Base-by-base conservation (phyloP, 2,888 invertebrate species). In the Plebejus anna region DNA sequence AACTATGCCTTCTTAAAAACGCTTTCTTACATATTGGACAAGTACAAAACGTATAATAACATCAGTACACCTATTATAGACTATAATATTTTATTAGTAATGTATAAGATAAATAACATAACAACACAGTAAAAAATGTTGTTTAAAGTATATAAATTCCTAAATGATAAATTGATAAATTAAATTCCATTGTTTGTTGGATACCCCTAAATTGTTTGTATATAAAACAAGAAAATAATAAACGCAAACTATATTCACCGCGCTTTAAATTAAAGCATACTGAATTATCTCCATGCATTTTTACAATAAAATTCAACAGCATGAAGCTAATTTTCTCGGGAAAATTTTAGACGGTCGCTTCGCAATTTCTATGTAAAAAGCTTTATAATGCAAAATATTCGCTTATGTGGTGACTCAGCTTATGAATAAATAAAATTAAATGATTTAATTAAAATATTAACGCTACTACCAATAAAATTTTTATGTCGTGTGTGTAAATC, bases 261-360 rank as follows among this genome's bases (percentile, higher is more conserved):
- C 61, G 13, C 66, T 66, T 36, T 66, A 32, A 32, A 32, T 66
- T 61, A 61, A 61, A 66, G 32, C 66, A 66, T 36, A 66, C 66
- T 11, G 32, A 32, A 66, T 66, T 66, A 66, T 66, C 66, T 36
- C 5, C 66, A 13, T 66, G 66, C 66, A 66, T 66, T 66, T 66
- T 66, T 66, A 66, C 66, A 66, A 66, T 66, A 66, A 66, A 66
- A 66, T 66, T 66, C 32, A 13, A 32, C 66, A 32, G 66, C 66
- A 66, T 36, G 13, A 36, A 66, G 66, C 32, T 66, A 66, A 66
- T 66, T 66, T 66, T 66, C 13, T 32, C 4, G 66, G 5, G 32
- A 66, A 66, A 66, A 36, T 66, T 66, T 32, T 16, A 36, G 66
- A 66, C 66, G 66, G 32, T 66, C 13, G 66, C 66, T 66, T 66